These are phyloP conservation scores for Oligia fasciuncula DNA, from an alignment of 2,888 invertebrate species.

Conservation along the genomic window DNA sequence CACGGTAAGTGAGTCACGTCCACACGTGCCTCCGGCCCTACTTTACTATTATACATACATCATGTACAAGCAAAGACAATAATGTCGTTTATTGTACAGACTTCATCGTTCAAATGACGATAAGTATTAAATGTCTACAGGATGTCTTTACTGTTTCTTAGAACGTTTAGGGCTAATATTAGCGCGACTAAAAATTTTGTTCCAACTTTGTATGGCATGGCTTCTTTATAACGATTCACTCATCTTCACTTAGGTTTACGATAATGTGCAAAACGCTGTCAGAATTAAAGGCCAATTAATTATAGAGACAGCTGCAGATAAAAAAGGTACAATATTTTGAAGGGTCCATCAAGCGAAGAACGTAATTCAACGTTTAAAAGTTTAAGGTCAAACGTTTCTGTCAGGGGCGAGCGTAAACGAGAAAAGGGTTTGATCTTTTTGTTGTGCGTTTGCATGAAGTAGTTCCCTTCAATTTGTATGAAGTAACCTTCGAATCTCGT, in stretches of 20 bases:
- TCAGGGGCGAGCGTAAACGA: constrained; percentile 62
- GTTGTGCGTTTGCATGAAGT: constrained; percentile 34
- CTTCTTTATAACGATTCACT: constrained; percentile 46
- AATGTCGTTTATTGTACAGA: constrained; percentile 70
- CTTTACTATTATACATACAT: constrained; percentile 65
- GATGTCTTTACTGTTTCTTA: constrained; percentile 74
- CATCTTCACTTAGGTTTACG: constrained; percentile 45
- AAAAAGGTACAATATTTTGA: constrained; percentile 58
- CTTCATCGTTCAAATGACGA: constrained; percentile 69
- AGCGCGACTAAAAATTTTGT: constrained; percentile 53
- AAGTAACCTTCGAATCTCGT: constrained; percentile 63
- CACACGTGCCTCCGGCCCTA: constrained; percentile 67
- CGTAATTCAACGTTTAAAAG: constrained; percentile 63
- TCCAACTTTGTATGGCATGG: constrained; percentile 48
- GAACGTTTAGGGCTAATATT: constrained; percentile 65
- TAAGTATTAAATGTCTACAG: constrained; percentile 70
- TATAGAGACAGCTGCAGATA: constrained; percentile 51
- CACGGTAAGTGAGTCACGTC: constrained; percentile 81
- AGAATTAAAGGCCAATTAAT: constrained; percentile 48
- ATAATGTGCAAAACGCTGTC: constrained; percentile 42
- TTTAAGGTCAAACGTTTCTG: constrained; percentile 67
- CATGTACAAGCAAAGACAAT: constrained; percentile 71
- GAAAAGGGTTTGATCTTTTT: constrained; percentile 68
- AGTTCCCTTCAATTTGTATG: constrained; percentile 66
- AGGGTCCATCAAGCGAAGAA: constrained; percentile 61